Evolutionary conservation across 2,888 invertebrate genomes (phyloP).

Genomic region (Eupithecia tripunctaria): DNA sequence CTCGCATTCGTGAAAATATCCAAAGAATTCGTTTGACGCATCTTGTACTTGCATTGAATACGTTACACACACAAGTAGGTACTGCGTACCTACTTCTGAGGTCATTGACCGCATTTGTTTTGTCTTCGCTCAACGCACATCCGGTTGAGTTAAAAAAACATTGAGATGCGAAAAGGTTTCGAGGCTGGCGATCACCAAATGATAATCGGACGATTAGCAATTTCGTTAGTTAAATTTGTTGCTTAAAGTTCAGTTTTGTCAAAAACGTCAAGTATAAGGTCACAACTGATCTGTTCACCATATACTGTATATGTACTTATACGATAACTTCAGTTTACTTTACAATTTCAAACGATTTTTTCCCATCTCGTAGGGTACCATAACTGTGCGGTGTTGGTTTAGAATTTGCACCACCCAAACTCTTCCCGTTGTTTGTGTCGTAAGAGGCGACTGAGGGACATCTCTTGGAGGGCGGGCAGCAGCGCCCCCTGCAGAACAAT

Average conservation of each 20-base stretch:
- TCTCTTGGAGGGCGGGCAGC: too few relatives aligned
- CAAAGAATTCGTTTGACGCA: slow-evolving; percentile 13
- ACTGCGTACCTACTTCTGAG: slow-evolving; percentile 16
- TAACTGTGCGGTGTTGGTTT: too few relatives aligned
- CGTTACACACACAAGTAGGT: slow-evolving; percentile 23
- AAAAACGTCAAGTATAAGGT: background rate
- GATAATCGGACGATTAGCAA: background rate
- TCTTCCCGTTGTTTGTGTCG: too few relatives aligned
- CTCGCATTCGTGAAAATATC: slow-evolving; percentile 8
- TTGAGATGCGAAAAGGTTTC: background rate
- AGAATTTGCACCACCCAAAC: too few relatives aligned
- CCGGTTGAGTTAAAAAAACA: slow-evolving; percentile 19
- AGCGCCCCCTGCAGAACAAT: too few relatives aligned
- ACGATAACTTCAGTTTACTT: too few relatives aligned
- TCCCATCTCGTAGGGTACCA: too few relatives aligned
- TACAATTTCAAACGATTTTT: too few relatives aligned
- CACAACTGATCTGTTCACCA: background rate
- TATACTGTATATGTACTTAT: background rate
- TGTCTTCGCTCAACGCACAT: slow-evolving; percentile 20
- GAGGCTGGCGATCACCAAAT: background rate
- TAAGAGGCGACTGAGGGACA: too few relatives aligned
- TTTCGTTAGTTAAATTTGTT: background rate
- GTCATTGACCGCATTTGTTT: slow-evolving; percentile 26
- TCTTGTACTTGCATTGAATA: slow-evolving; percentile 20
- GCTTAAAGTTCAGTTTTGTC: background rate